Percentiles rank a stretch among this genome's conserved stretches.
phyloP scores from a whole-genome alignment of 2,113 vertebrate genomes.

The Zosterops borbonicus region DNA sequence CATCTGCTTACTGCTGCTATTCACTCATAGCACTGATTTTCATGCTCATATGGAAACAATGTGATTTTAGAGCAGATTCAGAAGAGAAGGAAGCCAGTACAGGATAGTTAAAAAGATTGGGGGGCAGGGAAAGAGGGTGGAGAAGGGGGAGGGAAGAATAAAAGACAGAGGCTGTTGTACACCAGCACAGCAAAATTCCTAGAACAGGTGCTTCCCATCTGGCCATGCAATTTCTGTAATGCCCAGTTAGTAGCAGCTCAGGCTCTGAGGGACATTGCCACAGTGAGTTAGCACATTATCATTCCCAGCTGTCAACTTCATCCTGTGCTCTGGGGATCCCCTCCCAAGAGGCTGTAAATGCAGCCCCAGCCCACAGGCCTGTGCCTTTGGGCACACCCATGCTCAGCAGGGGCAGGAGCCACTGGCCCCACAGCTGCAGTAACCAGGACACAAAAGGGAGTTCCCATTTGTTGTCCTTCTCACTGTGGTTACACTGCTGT shows the following conservation, averaged over 20 bases:
- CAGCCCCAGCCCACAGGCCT: neutral
- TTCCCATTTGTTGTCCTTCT: neutral
- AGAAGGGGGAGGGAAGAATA: neutral
- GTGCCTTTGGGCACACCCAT: neutral
- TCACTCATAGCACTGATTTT: neutral
- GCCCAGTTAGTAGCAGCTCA: neutral
- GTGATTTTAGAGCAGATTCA: neutral
- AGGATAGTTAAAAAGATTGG: neutral
- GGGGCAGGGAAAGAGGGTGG: too few relatives aligned
- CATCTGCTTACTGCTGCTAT: neutral
- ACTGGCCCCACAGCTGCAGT: neutral
- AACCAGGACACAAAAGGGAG: neutral
- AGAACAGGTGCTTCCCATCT: neutral
- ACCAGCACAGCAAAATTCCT: neutral
- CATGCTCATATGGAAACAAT: neutral
- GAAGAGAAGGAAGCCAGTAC: neutral
- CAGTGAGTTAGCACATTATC: neutral
- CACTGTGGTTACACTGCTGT: neutral
- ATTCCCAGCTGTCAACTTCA: neutral
- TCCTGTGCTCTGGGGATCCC: neutral
- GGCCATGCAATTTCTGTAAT: neutral
- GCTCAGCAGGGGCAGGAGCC: neutral
- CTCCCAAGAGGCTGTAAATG: neutral
- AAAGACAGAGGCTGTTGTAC: neutral
- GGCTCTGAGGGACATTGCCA: neutral